These are phyloP conservation scores for Nibea coibor DNA, from an alignment of 2,113 vertebrate species.

Conservation along the genomic window DNA sequence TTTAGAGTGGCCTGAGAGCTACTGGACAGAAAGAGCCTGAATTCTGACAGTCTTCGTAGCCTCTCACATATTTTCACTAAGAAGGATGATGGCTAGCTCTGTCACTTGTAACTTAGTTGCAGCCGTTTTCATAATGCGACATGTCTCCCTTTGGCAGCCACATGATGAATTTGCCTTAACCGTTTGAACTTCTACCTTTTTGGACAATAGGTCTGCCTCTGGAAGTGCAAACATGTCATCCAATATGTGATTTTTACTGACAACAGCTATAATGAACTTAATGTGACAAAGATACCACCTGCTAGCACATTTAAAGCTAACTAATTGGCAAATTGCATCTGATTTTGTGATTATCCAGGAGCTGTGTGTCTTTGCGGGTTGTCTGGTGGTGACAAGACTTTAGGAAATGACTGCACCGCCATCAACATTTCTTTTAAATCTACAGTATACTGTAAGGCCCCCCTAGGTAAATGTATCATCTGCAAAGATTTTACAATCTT, in stretches of 20 bases:
- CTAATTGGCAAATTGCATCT: background rate
- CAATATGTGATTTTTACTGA: background rate
- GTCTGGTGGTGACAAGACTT: background rate
- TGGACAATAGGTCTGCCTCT: background rate
- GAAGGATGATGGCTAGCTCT: conserved; percentile 1
- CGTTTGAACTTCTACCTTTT: background rate
- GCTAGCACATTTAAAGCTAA: background rate
- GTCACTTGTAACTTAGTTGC: background rate
- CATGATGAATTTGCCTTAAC: background rate
- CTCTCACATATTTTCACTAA: conserved; percentile 1
- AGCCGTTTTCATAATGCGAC: conserved; percentile 8
- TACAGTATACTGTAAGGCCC: background rate
- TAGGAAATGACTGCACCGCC: no score
- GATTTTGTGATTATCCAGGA: background rate
- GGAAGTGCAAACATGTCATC: background rate
- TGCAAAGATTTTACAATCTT: background rate
- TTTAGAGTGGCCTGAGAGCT: conserved; percentile 26
- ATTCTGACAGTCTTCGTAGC: conserved; percentile 19
- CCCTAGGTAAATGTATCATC: background rate
- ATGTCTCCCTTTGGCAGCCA: background rate
- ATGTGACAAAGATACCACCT: background rate
- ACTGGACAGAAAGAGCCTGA: conserved; percentile 9
- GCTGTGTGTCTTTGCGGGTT: background rate
- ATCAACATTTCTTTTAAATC: background rate
- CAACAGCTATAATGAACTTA: background rate